Evolutionary conservation across 2,113 vertebrate genomes (phyloP), one percentile per base, ranked within the genome.

Genomic region (Myotis yumanensis): DNA sequence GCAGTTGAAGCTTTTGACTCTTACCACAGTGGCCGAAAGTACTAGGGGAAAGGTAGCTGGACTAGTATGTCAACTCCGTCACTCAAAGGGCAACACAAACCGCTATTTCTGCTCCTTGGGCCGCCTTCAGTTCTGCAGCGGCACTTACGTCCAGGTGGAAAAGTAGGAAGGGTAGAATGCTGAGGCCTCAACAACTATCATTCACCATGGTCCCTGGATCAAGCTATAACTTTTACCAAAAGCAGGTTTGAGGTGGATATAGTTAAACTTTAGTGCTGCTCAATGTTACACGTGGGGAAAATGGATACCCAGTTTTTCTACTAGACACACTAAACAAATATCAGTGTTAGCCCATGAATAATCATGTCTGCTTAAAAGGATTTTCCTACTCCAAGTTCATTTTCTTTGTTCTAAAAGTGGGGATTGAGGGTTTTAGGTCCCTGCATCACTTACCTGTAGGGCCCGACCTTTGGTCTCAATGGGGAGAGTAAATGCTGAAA

Each of bases 391-490:
- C 40, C 54, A 72, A 14, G 48, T 68, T 35, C 22, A 32, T 62
- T 62, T 85, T 15, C 43, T 25, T 54, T 80, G 40, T 51, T 28
- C 32, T 68, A 48, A 73, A 68, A 43, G 16, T 32, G 35, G n/a
- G 43, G 17, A 11, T 79, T 48, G 11, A 57, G 32, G 68, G 52
- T 20, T 51, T 35, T 23, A 12, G 22, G 30, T 48, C n/a, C 48
- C 28, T 4, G 1, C 11, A 6, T 62, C 10, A 93, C 98, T 97
- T 96, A 99, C 99, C 99, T 99, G 98, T 76, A 99, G 98, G 0
- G 99, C 99, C 77, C 99, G 98, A 72, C 99, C 99, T 98, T 98
- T 99, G 15, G 99, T 99, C 98, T 99, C 99, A 0, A 99, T 99
- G 20, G 99, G 99, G 59, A 99, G 96, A 0, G 99, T 98, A 46